phyloP scores from a whole-genome alignment of 2,113 vertebrate species.

The Elaphurus davidianus region DNA sequence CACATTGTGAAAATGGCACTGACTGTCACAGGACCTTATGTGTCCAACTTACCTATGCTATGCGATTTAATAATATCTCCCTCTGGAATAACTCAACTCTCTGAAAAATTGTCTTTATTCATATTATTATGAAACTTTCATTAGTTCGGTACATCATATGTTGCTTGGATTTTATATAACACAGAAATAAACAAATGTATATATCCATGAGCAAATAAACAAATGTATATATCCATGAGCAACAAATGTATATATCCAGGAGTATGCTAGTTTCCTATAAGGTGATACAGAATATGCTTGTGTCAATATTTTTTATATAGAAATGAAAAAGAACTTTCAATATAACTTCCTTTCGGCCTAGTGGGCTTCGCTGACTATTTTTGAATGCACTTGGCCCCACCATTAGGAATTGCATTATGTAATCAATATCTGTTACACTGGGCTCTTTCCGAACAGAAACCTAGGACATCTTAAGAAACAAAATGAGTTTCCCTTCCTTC shows the following conservation, averaged over 20 bases:
- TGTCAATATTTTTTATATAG: neutral
- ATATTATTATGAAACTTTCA: neutral
- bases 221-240: neutral
- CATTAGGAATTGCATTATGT: neutral
- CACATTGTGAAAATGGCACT: neutral
- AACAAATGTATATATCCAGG: neutral
- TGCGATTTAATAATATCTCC: neutral
- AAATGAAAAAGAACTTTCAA: neutral
- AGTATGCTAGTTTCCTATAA: neutral
- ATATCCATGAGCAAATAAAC: neutral
- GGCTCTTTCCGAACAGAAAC: neutral
- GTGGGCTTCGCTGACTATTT: neutral
- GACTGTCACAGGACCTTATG: neutral
- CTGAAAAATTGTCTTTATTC: neutral
- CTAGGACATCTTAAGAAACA: neutral
- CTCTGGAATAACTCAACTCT: neutral
- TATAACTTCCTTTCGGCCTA: neutral
- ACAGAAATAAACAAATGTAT: neutral
- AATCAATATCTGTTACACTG: neutral
- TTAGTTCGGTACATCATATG: neutral
- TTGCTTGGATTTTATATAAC: neutral
- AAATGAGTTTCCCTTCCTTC: conserved; percentile 2
- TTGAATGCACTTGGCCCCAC: neutral
- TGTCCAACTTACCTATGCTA: neutral
- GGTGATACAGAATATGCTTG: neutral